Conservation (phyloP, 2,888 invertebrate genomes). For the Lucinisca nassula region DNA sequence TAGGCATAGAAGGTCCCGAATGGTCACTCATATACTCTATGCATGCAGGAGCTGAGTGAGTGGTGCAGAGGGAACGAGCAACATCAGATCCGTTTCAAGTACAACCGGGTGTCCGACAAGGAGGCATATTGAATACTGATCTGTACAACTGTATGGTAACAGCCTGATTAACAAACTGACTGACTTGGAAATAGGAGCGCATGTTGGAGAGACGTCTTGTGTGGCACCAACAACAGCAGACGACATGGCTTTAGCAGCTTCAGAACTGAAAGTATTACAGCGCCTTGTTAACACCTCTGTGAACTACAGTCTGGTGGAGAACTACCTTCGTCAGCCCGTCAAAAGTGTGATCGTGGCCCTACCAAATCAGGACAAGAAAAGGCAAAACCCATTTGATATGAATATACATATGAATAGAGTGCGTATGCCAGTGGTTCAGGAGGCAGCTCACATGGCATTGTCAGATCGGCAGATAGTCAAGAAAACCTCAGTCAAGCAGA, state of each 20-base stretch:
- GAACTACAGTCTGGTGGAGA: too few species aligned
- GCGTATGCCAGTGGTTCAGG: too few species aligned
- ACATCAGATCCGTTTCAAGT: background rate
- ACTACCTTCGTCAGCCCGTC: background rate
- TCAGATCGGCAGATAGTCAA: too few species aligned
- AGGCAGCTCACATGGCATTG: too few species aligned
- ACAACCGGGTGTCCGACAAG: constrained; percentile 19
- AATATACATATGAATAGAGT: too few species aligned
- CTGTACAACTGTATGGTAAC: constrained; percentile 28
- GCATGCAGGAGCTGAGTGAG: background rate
- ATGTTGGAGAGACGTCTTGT: constrained; percentile 10
- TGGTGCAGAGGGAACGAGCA: background rate
- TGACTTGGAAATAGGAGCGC: background rate
- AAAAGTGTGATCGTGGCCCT: background rate
- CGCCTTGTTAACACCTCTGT: background rate
- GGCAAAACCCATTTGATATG: too few species aligned
- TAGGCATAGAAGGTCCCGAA: constrained; percentile 2
- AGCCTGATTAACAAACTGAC: background rate
- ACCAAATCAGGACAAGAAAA: background rate
- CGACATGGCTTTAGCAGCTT: background rate
- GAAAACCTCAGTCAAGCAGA: too few species aligned
- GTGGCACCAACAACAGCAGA: background rate
- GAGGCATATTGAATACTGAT: constrained; percentile 26
- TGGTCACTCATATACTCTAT: background rate
- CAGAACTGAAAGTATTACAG: background rate